phyloP scores from a whole-genome alignment of 2,888 invertebrate genomes.

The Bombylius major region DNA sequence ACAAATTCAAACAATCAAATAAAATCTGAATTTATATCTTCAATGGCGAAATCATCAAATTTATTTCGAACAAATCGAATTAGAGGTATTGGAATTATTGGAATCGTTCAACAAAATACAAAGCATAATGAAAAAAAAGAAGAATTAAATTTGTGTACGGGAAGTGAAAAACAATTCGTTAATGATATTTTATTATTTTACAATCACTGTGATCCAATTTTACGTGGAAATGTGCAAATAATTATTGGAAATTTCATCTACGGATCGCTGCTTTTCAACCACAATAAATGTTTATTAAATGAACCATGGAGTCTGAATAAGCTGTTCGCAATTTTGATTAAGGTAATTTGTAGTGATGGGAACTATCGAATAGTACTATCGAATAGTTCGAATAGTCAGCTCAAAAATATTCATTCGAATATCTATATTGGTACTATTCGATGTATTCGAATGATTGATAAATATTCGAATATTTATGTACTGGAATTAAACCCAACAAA shows the following conservation, averaged over 20 bases:
- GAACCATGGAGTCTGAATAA: constrained; percentile 22
- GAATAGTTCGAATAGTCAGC: too few species aligned
- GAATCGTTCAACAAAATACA: too few species aligned
- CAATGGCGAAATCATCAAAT: neutral
- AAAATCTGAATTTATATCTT: neutral
- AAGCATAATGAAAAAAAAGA: too few species aligned
- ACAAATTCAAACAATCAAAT: neutral
- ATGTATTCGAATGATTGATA: too few species aligned
- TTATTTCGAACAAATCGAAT: neutral
- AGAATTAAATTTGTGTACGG: neutral
- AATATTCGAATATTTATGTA: too few species aligned
- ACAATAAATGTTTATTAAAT: neutral
- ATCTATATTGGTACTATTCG: too few species aligned
- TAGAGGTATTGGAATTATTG: too few species aligned
- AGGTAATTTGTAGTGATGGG: too few species aligned
- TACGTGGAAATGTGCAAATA: constrained; percentile 33
- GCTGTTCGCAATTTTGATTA: constrained; percentile 30
- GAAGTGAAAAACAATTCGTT: constrained; percentile 17
- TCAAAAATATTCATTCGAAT: too few species aligned
- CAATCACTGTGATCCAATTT: constrained; percentile 33
- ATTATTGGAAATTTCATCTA: constrained; percentile 32
- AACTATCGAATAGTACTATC: too few species aligned
- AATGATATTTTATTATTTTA: constrained; percentile 31
- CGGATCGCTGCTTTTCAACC: neutral
- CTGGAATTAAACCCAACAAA: too few species aligned